Percentiles rank a stretch among this genome's conserved stretches.
phyloP scores from a whole-genome alignment of 2,797 vertebrate genomes.

The Chiroxiphia lanceolata region DNA sequence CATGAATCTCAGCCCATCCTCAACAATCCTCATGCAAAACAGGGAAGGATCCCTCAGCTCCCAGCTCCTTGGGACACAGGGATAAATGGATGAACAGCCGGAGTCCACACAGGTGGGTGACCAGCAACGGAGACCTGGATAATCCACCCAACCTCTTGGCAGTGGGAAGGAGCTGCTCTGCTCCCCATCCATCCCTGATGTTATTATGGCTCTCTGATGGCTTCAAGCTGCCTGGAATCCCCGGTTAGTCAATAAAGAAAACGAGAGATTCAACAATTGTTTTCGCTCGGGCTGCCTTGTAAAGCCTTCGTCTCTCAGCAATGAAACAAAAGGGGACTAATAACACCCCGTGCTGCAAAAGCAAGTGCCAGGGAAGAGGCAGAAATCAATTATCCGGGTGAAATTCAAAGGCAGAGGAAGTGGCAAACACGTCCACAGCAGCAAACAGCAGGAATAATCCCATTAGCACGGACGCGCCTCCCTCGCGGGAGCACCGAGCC shows the following conservation, averaged over 20 bases:
- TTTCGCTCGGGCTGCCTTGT: conserved; percentile 74
- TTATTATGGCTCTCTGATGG: conserved; percentile 58
- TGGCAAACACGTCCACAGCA: neutral
- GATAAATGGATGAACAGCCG: neutral
- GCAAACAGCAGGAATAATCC: conserved; percentile 70
- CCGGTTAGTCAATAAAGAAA: conserved; percentile 76
- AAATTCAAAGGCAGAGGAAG: conserved; percentile 62
- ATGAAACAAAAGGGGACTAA: conserved; percentile 76
- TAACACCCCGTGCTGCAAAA: conserved; percentile 69
- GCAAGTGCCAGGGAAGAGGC: conserved; percentile 73
- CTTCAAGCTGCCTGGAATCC: conserved; percentile 62
- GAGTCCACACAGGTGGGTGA: neutral
- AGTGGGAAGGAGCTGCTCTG: conserved; percentile 54
- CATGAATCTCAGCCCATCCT: neutral
- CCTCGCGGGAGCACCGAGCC: conserved; percentile 34
- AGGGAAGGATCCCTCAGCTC: neutral
- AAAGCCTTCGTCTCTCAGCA: conserved; percentile 73
- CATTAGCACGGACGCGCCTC: conserved; percentile 57
- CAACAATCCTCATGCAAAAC: fast-evolving
- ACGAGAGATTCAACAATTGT: conserved; percentile 75
- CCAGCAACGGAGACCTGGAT: neutral
- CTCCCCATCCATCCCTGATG: conserved; percentile 56
- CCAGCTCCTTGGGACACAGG: neutral
- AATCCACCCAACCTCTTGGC: conserved; percentile 45
- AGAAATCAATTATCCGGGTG: conserved; percentile 78